Base-by-base conservation (phyloP, 2,797 vertebrate genomes). In the Lacerta bilineata region DNA sequence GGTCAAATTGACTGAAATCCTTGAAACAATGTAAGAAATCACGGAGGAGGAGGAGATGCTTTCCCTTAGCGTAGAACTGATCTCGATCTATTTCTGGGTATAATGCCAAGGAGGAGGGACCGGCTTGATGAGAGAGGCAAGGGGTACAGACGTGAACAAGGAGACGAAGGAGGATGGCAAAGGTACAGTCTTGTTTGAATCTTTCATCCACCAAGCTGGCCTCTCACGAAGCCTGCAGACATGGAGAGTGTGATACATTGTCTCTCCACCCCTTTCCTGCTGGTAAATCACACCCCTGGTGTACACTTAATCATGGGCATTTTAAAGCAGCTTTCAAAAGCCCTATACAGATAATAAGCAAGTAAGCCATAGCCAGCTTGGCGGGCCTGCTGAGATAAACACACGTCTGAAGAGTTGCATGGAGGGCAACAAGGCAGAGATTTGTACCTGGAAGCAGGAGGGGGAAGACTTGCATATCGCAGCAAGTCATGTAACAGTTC, bases 311-410 rank as follows among this genome's bases (percentile, higher is more conserved):
- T 94, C 85, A 94, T 0, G 33, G 91, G 46, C 64, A 91, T 92
- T 94, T 89, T 68, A n/a, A 75, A 87, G 59, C 0, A 46, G 75
- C 80, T 94, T 90, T 85, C 1, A 11, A 85, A 55, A 71, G 85
- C 89, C 89, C 90, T 25, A 3, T 68, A 6, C 83, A 68, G 92
- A 91, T 95, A 95, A 96, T 79, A 82, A 93, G 2, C 27, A 72
- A 93, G 89, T 0, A 0, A 82, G 46, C 4, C 27, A 0, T 0
- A 0, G 5, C 46, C 29, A 87, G 84, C 79, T 59, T 29, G 69
- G 88, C 50, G 0, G 0, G 84, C 94, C 94, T 69, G 90, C 94
- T 85, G 93, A 87, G 93, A 85, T 95, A 94, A 95, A 79, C 82
- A 75, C 79, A 59, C 0, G 0, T n/a, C 88, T 74, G 80, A 89